Evolutionary conservation across 2,888 invertebrate species (phyloP), one percentile per base, ranked within the genome.

Genomic region (Euspilapteryx auroguttella): DNA sequence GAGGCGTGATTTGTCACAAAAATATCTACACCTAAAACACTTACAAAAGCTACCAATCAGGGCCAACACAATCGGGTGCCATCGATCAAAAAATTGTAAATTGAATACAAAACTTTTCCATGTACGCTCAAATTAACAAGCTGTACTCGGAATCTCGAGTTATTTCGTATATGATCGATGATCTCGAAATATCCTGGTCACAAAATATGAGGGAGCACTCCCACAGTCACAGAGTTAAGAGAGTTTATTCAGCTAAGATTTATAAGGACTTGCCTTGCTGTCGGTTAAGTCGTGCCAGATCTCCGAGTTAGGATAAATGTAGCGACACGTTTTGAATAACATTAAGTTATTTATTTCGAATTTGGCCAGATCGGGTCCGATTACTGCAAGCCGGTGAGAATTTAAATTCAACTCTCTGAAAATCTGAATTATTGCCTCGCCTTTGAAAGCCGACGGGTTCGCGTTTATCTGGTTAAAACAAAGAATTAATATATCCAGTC

Each of bases 261-360:
- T 62, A 62, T 59, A 63, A 55, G 49, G 54, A 58, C 55, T 55
- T 46, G 41, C 44, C 40, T 41, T 53, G 37, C 51, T 51, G 53
- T 51, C 51, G 45, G 52, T 50, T 41, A 37, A 61, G 66, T 71
- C 71, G 71, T 71, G 73, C 64, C 45, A 49, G 66, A 69, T 71
- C 55, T 55, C 44, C 50, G 52, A 53, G 58, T 62, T 59, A 55
- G 69, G 62, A 71, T 71, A 68, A 66, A 62, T 62, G 61, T 59
- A 52, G 55, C 48, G 61, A 66, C 69, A 69, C 65, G 66, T 63
- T 63, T 54, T 59, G 68, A 68, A 69, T 71, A 63, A 49, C 52
- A 61, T 63, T 62, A 56, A 49, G 52, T 49, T 45, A 47, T 49
- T 49, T 53, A 55, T 47, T 53, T 52, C 48, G 38, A 33, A 35